Percentiles rank a stretch among this genome's conserved stretches.
Evolutionary conservation across 92 coral and sea anemone species (phyloP).

Genomic region (Porites cylindrica): DNA sequence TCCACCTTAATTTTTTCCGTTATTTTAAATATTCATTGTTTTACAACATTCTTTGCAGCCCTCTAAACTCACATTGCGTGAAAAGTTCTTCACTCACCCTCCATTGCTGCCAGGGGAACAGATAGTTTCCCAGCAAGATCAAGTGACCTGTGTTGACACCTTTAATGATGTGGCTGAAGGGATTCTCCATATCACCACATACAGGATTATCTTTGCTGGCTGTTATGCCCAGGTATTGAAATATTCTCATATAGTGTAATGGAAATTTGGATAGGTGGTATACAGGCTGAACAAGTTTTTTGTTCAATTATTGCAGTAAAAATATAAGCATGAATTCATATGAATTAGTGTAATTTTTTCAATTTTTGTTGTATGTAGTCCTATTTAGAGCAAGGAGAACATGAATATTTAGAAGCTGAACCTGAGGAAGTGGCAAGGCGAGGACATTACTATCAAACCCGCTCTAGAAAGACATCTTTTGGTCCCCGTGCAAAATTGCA

Average conservation of each 20-base stretch:
- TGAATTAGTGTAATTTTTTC: not conserved
- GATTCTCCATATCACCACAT: conserved; percentile 89
- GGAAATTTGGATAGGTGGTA: not conserved
- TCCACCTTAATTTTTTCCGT: not conserved
- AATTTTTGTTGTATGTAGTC: not conserved
- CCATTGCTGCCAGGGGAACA: conserved; percentile 94
- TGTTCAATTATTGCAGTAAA: too few relatives aligned
- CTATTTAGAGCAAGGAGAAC: conserved; percentile 37
- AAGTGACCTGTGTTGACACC: conserved; percentile 89
- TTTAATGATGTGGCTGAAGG: conserved; percentile 79
- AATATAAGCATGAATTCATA: too few relatives aligned
- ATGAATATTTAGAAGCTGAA: conserved; percentile 47
- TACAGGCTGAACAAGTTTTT: not conserved
- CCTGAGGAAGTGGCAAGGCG: conserved; percentile 55
- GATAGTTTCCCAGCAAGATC: conserved; percentile 85
- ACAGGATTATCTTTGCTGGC: conserved; percentile 93
- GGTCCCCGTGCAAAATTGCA: conserved; percentile 8
- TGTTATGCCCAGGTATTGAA: conserved; percentile 26
- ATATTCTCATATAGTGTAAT: not conserved
- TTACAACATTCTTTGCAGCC: not conserved
- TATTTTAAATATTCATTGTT: not conserved
- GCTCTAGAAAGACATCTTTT: conserved; percentile 28
- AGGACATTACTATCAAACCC: conserved; percentile 44
- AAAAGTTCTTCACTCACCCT: conserved; percentile 86
- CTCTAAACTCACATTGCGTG: not conserved